Conservation (phyloP, 1,140 invertebrate species). For the Drosophila elegans region DNA sequence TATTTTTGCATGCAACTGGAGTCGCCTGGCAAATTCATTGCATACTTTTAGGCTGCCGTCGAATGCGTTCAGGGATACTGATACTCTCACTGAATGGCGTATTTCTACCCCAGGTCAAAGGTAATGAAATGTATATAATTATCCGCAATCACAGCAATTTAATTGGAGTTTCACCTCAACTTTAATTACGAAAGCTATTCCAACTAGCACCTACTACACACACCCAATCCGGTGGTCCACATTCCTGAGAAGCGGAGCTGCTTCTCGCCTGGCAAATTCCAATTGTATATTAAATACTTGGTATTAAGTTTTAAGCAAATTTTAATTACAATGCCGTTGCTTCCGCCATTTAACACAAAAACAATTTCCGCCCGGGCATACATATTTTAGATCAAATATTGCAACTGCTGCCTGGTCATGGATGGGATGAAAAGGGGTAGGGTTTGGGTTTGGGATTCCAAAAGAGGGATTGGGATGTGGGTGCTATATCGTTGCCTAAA, state of each 20-base stretch:
- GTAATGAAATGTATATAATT: constrained; percentile 33
- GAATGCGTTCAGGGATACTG: constrained; percentile 6
- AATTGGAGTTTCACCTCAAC: constrained; percentile 8
- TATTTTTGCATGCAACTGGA: constrained; percentile 40
- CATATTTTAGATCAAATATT: constrained; percentile 61
- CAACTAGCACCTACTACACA: constrained; percentile 1
- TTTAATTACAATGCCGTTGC: constrained; percentile 63
- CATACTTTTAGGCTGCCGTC: constrained; percentile 32
- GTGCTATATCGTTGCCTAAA: constrained; percentile 21
- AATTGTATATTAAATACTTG: constrained; percentile 54
- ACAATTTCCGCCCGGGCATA: constrained; percentile 67
- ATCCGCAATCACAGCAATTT: constrained; percentile 13
- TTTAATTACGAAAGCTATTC: constrained; percentile 20
- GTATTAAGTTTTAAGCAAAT: constrained; percentile 59
- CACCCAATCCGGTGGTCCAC: constrained; percentile 16
- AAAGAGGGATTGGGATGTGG: constrained; percentile 12
- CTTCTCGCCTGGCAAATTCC: constrained; percentile 10
- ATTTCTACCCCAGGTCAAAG: constrained; percentile 14
- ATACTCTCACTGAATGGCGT: background rate
- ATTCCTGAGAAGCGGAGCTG: constrained; percentile 9
- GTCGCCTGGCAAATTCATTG: constrained; percentile 23
- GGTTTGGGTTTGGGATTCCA: too few relatives aligned
- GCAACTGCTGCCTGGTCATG: constrained; percentile 36
- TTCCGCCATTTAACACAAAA: constrained; percentile 60
- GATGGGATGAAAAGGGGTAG: background rate